Evolutionary conservation across 2,888 invertebrate genomes (phyloP).

Genomic region (Tenthredo amoena): DNA sequence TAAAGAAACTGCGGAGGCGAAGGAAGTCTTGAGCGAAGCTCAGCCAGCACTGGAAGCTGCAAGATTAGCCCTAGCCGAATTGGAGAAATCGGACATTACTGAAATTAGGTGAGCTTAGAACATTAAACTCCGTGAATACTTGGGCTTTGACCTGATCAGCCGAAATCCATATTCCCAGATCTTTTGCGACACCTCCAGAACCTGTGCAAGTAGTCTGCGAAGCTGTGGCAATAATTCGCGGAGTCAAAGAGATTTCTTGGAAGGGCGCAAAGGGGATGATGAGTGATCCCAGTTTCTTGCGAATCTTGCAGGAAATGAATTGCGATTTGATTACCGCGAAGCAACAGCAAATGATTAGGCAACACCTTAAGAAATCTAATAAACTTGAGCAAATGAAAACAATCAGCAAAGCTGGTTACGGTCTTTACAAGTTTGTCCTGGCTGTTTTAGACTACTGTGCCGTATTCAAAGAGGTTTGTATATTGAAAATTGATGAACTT

Average conservation of each 20-base stretch:
- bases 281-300: conserved; percentile 92
- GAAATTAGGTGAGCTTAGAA: conserved; percentile 83
- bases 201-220: conserved; percentile 95
- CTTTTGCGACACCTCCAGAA: conserved; percentile 94
- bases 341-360: conserved; percentile 86
- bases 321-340: conserved; percentile 87
- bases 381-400: conserved; percentile 91
- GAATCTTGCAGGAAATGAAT: conserved; percentile 91
- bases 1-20: conserved; percentile 91
- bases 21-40: conserved; percentile 88
- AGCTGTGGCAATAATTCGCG: conserved; percentile 92
- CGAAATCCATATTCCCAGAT: conserved; percentile 78
- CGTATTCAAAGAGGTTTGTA: conserved; percentile 87
- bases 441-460: conserved; percentile 95
- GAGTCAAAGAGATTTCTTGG: conserved; percentile 92
- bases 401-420: conserved; percentile 92
- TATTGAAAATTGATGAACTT: conserved; percentile 68
- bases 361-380: conserved; percentile 86
- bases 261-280: conserved; percentile 95
- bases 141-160: not conserved
- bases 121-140: not conserved
- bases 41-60: conserved; percentile 92
- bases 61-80: conserved; percentile 87
- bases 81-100: conserved; percentile 94
- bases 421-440: conserved; percentile 90